Evolutionary conservation across 92 coral and sea anemone species (phyloP).

Genomic region (Phenganax subtilis): DNA sequence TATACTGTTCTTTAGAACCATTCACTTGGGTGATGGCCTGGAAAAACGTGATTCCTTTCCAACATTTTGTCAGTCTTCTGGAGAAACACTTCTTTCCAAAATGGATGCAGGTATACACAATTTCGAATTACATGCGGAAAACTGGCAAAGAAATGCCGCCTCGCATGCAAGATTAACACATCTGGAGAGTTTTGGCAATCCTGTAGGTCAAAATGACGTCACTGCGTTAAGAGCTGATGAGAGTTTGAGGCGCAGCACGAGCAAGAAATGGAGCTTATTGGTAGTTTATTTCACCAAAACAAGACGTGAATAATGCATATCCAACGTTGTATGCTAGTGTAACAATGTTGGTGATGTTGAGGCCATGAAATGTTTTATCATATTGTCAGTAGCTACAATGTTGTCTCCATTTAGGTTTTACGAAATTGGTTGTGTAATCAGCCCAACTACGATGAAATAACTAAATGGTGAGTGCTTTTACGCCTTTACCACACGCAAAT

Average conservation of each 20-base stretch:
- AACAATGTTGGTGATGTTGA: neutral
- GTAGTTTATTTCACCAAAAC: too few species aligned
- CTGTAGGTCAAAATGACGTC: too few species aligned
- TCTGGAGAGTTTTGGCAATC: neutral
- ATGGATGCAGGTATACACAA: conserved; percentile 80
- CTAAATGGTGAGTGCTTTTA: conserved; percentile 69
- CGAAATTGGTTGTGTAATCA: conserved; percentile 86
- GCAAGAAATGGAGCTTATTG: too few species aligned
- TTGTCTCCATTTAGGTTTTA: conserved; percentile 59
- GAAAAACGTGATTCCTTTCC: conserved; percentile 83
- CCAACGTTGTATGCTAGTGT: neutral
- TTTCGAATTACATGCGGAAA: neutral
- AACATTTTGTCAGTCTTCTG: conserved; percentile 89
- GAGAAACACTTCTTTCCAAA: conserved; percentile 97
- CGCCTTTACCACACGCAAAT: too few species aligned
- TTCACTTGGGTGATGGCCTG: conserved; percentile 94
- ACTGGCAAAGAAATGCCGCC: neutral
- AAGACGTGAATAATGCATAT: too few species aligned
- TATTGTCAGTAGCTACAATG: neutral
- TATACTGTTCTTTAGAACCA: conserved; percentile 54
- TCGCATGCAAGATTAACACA: neutral
- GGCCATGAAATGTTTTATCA: neutral
- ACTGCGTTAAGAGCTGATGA: too few species aligned
- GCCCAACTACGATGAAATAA: conserved; percentile 94
- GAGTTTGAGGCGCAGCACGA: too few species aligned